Conservation (phyloP, 2,113 vertebrate genomes). For the Phyllopteryx taeniolatus region DNA sequence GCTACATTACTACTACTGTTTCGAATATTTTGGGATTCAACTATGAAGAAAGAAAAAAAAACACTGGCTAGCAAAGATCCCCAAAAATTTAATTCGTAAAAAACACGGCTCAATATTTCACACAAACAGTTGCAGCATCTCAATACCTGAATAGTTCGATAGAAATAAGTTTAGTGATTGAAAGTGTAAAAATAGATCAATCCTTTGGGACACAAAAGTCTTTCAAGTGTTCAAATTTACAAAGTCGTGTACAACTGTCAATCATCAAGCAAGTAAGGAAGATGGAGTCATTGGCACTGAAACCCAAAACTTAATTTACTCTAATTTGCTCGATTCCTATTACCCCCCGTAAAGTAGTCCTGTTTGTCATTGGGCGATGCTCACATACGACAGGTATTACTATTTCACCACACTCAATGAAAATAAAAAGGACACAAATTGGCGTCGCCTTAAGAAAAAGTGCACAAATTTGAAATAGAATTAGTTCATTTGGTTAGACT, state of each 20-base stretch:
- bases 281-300: not conserved
- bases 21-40: not conserved
- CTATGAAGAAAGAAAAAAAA: not conserved
- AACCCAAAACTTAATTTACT: not conserved
- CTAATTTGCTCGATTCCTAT: not conserved
- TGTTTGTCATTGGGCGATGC: not conserved
- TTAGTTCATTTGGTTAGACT: not conserved
- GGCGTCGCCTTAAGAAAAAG: not conserved
- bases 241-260: not conserved
- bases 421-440: not conserved
- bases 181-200: conserved; percentile 64
- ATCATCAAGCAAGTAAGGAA: not conserved
- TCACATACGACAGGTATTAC: not conserved
- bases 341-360: not conserved
- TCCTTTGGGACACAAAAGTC: conserved; percentile 17
- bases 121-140: conserved; percentile 66
- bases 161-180: conserved; percentile 52
- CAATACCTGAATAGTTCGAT: conserved; percentile 63
- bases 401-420: not conserved
- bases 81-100: conserved; percentile 63
- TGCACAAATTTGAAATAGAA: not conserved
- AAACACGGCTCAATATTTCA: conserved; percentile 63
- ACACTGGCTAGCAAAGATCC: conserved; percentile 6
- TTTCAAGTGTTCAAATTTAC: conserved; percentile 27
- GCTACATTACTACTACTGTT: not conserved